phyloP scores from a whole-genome alignment of 2,888 invertebrate species.

The Leptopilina syphax region DNA sequence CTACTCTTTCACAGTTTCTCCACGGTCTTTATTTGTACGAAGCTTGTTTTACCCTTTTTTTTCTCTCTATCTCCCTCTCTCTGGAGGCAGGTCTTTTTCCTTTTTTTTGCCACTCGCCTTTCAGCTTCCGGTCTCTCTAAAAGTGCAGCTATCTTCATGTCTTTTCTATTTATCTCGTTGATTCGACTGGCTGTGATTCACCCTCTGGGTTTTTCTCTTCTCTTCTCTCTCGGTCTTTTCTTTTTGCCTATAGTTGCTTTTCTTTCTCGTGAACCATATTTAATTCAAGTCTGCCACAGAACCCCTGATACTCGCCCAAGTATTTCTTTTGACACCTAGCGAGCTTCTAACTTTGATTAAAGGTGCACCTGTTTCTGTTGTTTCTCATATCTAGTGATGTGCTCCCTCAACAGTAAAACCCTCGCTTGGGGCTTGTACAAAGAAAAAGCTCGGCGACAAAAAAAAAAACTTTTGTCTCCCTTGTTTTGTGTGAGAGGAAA shows the following conservation, averaged over 20 bases:
- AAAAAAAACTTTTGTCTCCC: slow-evolving; percentile 8
- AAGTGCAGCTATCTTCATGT: slow-evolving; percentile 37
- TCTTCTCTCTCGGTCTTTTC: too few species aligned
- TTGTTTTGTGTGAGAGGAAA: background rate
- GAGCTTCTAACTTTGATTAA: slow-evolving; percentile 36
- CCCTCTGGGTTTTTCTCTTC: slow-evolving; percentile 4
- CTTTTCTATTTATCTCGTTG: slow-evolving; percentile 34
- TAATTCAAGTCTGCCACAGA: slow-evolving; percentile 36
- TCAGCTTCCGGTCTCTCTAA: slow-evolving; percentile 24
- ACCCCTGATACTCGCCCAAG: slow-evolving; percentile 8
- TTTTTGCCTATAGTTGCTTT: slow-evolving; percentile 5
- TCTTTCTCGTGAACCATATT: slow-evolving; percentile 26
- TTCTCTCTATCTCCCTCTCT: too few species aligned
- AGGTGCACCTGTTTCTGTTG: slow-evolving; percentile 33
- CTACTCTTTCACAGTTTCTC: slow-evolving; percentile 35
- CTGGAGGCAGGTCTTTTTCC: background rate
- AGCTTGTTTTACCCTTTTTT: slow-evolving; percentile 30
- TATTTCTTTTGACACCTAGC: slow-evolving; percentile 27
- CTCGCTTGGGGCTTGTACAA: slow-evolving; percentile 30
- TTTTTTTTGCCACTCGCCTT: slow-evolving; percentile 16
- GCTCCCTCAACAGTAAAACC: slow-evolving; percentile 22
- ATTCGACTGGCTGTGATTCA: slow-evolving; percentile 52
- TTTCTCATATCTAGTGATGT: slow-evolving; percentile 29
- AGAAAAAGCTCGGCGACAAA: slow-evolving; percentile 19
- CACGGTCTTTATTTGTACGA: slow-evolving; percentile 24